phyloP scores from a whole-genome alignment of 2,888 invertebrate genomes.

The Drosophila melanosoma region DNA sequence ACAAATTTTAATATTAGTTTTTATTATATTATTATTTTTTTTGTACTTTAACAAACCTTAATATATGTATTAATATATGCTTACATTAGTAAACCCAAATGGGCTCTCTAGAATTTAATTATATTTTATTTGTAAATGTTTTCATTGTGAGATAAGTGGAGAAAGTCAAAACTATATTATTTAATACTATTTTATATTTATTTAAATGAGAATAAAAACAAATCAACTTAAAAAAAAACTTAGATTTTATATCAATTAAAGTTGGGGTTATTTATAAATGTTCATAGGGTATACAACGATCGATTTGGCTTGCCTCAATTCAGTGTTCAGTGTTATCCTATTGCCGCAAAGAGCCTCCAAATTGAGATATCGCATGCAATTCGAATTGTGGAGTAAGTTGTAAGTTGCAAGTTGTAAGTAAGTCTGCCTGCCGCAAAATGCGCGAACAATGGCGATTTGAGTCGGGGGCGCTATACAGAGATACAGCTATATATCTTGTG shows the following conservation, averaged over 20 bases:
- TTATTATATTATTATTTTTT: not conserved
- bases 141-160: not conserved
- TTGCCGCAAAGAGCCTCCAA: slow-evolving; percentile 65
- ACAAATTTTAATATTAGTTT: not conserved
- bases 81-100: not conserved
- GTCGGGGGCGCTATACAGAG: slow-evolving; percentile 42
- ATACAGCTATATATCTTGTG: slow-evolving; percentile 38
- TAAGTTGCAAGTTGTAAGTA: slow-evolving; percentile 68
- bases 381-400: slow-evolving; percentile 67
- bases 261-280: no score
- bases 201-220: no score
- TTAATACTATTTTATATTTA: no score
- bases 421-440: slow-evolving; percentile 46
- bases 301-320: not conserved
- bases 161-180: no score
- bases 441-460: slow-evolving; percentile 75
- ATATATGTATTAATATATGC: not conserved
- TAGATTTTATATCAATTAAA: no score
- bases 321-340: slow-evolving; percentile 25
- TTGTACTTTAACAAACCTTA: not conserved
- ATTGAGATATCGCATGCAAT: slow-evolving; percentile 82
- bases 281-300: slow-evolving; percentile 8
- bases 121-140: not conserved
- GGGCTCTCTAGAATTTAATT: not conserved
- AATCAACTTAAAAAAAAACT: not conserved